Evolutionary conservation across 2,888 invertebrate species (phyloP).

Genomic region (Phania funesta): DNA sequence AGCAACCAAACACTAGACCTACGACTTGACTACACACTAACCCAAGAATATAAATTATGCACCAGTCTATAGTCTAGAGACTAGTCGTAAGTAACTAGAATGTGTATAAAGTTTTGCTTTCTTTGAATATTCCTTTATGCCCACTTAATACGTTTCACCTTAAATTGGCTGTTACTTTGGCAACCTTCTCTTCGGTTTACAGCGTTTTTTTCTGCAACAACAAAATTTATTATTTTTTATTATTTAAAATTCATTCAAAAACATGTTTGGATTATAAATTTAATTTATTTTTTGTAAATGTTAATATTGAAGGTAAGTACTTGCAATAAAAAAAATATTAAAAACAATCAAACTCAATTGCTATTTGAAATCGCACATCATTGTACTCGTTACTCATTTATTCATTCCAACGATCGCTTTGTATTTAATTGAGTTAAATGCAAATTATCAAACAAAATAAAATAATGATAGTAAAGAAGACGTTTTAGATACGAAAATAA

Average conservation of each 20-base stretch:
- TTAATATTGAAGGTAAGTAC: conserved; percentile 52
- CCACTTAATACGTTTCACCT: no score
- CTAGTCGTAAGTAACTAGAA: no score
- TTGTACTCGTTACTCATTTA: conserved; percentile 20
- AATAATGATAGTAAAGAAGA: conserved; percentile 35
- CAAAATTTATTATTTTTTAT: conserved; percentile 34
- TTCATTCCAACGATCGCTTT: neutral
- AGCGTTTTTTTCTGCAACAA: conserved; percentile 14
- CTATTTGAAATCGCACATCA: neutral
- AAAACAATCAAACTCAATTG: neutral
- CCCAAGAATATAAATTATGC: no score
- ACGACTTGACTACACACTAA: no score
- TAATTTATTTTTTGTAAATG: conserved; percentile 18
- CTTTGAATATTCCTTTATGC: no score
- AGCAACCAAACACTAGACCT: no score
- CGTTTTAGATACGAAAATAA: conserved; percentile 18
- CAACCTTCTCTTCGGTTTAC: conserved; percentile 15
- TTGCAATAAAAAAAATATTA: neutral
- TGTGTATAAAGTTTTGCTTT: no score
- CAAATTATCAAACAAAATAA: conserved; percentile 7
- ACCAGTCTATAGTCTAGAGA: no score
- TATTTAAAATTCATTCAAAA: neutral
- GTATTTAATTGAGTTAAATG: conserved; percentile 38
- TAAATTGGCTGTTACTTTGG: no score
- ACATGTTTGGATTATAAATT: conserved; percentile 64